Evolutionary conservation across 2,888 invertebrate genomes (phyloP), one percentile per base, ranked within the genome.

Genomic region (Capitulum mitella): DNA sequence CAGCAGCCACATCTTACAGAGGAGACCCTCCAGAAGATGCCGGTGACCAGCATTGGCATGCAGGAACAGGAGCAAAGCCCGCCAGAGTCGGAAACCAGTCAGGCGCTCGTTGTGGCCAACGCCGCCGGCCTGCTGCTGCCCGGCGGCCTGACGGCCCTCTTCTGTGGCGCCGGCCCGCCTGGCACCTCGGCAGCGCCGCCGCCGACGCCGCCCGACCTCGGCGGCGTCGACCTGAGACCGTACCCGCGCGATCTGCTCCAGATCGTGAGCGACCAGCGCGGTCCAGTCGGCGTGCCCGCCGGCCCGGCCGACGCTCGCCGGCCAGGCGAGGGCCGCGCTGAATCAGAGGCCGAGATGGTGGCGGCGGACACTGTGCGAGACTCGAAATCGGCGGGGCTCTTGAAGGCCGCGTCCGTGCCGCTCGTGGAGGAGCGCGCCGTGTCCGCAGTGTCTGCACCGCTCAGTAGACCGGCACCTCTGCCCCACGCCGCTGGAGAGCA

Each of bases 1-100:
- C 70, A 70, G 70, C 70, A 70, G 70, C 70, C 70, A 32, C 70
- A 37, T 14, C 70, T 70, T 22, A 70, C 70, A 14, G 70, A 70
- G 37, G 37, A 70, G 5, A 37, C 70, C 22, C 70, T 70, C 16
- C 37, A 70, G 70, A 16, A 37, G 6, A 70, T 70, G 70, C 70
- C 70, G 1, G 70, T 70, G 37, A 70, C 70, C 6, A 22, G 16
- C 29, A 70, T 70, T 37, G 29, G 37, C 12, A 70, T 70, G 8
- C 29, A 32, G 32, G 58, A 10, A 10, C 22, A 58, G 58, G 12
- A 22, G 10, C 22, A 58, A 14, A 12, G 5, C 6, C 58, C 5
- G 29, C 29, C 0, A n/a, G 10, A 37, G 70, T 6, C 37, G 22
- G 37, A 37, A 1, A 22, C 0, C 37, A 58, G 58, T 58, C 58